A percentile compares a stretch with the other conserved stretches of the same genome.
Evolutionary conservation across 2,113 vertebrate genomes (phyloP).

Genomic region (Pluvialis apricaria): DNA sequence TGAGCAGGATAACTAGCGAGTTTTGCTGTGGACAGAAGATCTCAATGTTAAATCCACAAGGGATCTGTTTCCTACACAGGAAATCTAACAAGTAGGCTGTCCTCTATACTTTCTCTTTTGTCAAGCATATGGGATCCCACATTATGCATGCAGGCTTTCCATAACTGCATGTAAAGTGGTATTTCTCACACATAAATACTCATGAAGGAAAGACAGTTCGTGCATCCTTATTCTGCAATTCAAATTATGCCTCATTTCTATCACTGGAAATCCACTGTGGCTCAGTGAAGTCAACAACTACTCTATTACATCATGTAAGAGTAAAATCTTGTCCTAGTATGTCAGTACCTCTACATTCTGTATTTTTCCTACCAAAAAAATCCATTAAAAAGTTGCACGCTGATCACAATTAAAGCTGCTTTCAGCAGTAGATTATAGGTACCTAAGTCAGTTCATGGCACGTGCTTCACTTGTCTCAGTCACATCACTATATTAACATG

Average conservation of each 20-base stretch:
- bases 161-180: not conserved
- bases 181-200: slow-evolving; percentile 24
- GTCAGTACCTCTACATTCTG: not conserved
- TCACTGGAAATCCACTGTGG: not conserved
- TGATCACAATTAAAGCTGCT: not conserved
- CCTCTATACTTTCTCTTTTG: not conserved
- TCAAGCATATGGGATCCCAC: slow-evolving; percentile 23
- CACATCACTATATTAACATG: not conserved
- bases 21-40: not conserved
- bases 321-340: not conserved
- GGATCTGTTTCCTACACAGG: not conserved
- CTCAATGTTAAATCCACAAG: not conserved
- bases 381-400: not conserved
- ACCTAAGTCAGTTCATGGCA: not conserved
- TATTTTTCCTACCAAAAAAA: not conserved
- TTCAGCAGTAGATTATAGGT: not conserved
- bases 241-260: slow-evolving; percentile 12
- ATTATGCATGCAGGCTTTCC: slow-evolving; percentile 14
- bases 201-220: slow-evolving; percentile 9
- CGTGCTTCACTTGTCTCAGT: not conserved
- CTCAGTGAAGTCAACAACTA: not conserved
- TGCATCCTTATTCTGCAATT: slow-evolving; percentile 2
- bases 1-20: not conserved
- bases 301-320: not conserved
- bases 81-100: not conserved